Conservation (phyloP, 2,113 vertebrate species). For the Anoplopoma fimbria region DNA sequence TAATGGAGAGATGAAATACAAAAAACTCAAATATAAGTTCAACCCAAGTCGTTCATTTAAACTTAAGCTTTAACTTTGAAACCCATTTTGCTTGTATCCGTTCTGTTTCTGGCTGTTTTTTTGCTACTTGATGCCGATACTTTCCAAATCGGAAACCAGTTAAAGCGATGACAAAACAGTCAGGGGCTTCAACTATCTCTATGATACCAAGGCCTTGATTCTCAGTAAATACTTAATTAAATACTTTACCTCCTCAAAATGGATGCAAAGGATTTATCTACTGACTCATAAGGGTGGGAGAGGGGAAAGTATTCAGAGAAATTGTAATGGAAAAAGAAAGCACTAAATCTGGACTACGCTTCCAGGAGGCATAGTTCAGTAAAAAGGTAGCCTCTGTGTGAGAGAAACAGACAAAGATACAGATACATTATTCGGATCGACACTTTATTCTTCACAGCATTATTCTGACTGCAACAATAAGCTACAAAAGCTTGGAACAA, state of each 20-base stretch:
- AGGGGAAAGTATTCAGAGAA: not conserved
- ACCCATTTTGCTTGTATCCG: not conserved
- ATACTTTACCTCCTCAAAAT: conserved; percentile 5
- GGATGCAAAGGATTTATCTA: not conserved
- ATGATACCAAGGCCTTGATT: not conserved
- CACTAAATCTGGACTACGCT: not conserved
- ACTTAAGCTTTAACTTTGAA: conserved; percentile 44
- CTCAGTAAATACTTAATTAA: not conserved
- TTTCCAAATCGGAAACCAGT: conserved; percentile 70
- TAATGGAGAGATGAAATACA: not conserved
- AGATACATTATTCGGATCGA: conserved; percentile 36
- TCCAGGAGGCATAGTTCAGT: not conserved
- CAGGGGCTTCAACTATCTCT: conserved; percentile 35
- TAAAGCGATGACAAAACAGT: conserved; percentile 25
- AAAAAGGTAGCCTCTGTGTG: conserved; percentile 3
- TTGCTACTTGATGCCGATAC: not conserved
- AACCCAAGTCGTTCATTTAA: not conserved
- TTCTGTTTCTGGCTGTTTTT: not conserved
- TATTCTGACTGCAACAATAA: conserved; percentile 68
- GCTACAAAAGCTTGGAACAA: conserved; percentile 73
- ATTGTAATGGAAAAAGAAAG: conserved; percentile 40
- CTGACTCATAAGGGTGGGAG: not conserved
- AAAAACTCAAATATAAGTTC: not conserved
- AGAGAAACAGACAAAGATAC: not conserved
- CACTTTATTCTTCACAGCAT: conserved; percentile 82